Evolutionary conservation across 2,113 vertebrate genomes (phyloP), one percentile per base, ranked within the genome.

Genomic region (Andinoacara biseriatus): DNA sequence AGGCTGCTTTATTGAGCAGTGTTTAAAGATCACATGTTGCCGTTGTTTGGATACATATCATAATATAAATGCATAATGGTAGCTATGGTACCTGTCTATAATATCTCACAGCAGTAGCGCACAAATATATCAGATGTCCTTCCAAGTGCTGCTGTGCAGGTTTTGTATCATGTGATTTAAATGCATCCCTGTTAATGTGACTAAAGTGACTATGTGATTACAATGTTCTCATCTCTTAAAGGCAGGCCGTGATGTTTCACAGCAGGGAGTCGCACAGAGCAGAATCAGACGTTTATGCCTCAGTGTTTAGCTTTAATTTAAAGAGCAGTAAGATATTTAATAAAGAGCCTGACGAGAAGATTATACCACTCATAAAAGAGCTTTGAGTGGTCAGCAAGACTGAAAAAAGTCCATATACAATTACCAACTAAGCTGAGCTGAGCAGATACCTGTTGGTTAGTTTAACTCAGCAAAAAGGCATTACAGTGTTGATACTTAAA

Each of bases 171-270:
- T 63, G 81, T 89, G 56, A 85, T 82, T 76, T 86, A 63, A 62
- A 86, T 82, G 83, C 85, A 91, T 94, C 91, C 93, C 89, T 58
- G 17, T 82, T 46, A 94, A 94, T 93, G 90, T 94, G 94, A 94
- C 76, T 46, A 13, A 60, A 78, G 69, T 76, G 60, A 82, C 22
- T 88, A 88, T 84, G 67, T 84, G 59, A 87, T 80, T 18, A 72
- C 33, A 76, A 9, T 13, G 61, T 74, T 81, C 15, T 58, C 58
- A 54, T 57, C 24, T 80, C 22, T 62, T 62, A 72, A 78, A 87
- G 63, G 26, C 46, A 5, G 15, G 57, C 78, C 15, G 17, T 58
- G 59, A 72, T 24, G 63, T 84, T 88, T 76, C 35, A 52, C 31
- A n/a, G 74, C 89, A 81, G 82, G 76, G 58, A 49, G 29, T 62